Conservation (phyloP, 2,113 vertebrate species). For the Ariopsis seemanni region DNA sequence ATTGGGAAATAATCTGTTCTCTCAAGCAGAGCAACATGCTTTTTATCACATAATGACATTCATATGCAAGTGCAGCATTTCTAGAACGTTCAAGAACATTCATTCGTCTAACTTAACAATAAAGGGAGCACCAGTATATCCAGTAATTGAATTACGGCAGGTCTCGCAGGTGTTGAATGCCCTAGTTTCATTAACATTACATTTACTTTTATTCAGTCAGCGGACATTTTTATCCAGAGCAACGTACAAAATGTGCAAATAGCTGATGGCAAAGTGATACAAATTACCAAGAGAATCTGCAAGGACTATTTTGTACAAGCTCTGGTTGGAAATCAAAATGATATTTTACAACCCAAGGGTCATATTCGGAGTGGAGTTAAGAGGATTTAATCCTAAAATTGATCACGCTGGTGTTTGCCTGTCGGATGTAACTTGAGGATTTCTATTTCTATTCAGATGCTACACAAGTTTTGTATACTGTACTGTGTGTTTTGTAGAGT, state of each 20-base stretch:
- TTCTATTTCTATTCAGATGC: background rate
- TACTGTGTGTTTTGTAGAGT: background rate
- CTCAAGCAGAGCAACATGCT: background rate
- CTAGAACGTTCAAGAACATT: background rate
- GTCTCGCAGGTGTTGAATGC: background rate
- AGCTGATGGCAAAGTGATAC: background rate
- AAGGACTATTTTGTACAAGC: background rate
- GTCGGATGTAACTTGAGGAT: background rate
- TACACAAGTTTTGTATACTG: background rate
- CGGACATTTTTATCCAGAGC: background rate
- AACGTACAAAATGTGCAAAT: background rate
- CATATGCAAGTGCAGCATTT: slow-evolving; percentile 14
- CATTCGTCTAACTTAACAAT: slow-evolving; percentile 18
- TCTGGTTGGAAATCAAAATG: background rate
- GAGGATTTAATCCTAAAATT: background rate
- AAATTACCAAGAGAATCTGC: background rate
- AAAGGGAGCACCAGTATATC: background rate
- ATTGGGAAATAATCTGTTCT: slow-evolving; percentile 14
- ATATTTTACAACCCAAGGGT: background rate
- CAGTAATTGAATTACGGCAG: background rate
- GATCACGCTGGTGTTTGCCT: background rate
- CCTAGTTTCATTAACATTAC: background rate
- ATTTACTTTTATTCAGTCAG: background rate
- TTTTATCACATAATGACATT: slow-evolving; percentile 1
- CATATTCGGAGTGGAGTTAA: background rate